Evolutionary conservation across 2,113 vertebrate genomes (phyloP), one percentile per base, ranked within the genome.

Genomic region (Rattus norvegicus): DNA sequence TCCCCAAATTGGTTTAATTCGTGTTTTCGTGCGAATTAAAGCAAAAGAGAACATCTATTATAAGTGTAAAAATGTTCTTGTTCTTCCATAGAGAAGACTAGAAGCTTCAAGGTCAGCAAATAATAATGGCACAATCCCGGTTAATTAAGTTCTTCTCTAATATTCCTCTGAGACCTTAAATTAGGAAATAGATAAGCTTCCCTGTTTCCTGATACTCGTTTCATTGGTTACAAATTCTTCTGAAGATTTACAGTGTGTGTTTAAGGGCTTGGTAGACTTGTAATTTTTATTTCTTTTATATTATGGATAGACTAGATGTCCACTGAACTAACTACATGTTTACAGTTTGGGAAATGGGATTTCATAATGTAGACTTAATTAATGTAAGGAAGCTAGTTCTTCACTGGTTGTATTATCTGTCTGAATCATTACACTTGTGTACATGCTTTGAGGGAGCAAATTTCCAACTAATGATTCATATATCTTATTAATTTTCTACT

Each of bases 341-440:
- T 87, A 56, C 0, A 30, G 70, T 79, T 95, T 90, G 13, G 20
- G 75, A 94, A 14, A 36, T 90, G 36, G 30, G 65, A 26, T 65
- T 88, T 59, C 91, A 73, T 39, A 70, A 72, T 75, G 3, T 33
- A 9, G 26, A 83, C 83, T 67, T 83, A 86, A 73, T 72, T 36
- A 67, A 56, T 83, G 24, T 22, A 7, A 47, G 33, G 30, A 30
- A 43, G 33, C 28, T 39, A 54, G 12, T 28, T 14, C 8, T 69
- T 88, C 67, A 19, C 4, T 49, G 26, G 20, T 0, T 28, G 6
- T 33, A 5, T 43, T 43, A 22, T 94, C 75, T 61, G 2, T 63
- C 59, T n/a, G n/a, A 90, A 84, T 91, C 33, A 5, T 83, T 61
- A 77, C 54, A 36, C 59, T 80, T 96, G 85, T 52, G 54, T 79